phyloP scores from a whole-genome alignment of 2,888 invertebrate genomes.

The Meiosimyza decipiens region DNA sequence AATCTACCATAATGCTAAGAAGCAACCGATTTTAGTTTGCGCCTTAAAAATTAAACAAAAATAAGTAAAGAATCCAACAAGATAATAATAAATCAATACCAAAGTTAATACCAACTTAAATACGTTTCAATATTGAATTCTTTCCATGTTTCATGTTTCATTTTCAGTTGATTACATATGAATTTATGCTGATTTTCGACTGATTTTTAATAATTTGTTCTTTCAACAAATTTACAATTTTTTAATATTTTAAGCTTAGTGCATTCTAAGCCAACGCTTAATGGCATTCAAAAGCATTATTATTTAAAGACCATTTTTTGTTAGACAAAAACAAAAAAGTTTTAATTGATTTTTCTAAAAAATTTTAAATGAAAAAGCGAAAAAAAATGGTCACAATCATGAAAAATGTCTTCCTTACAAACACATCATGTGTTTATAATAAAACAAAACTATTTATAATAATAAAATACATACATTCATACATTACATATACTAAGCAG shows the following conservation, averaged over 20 bases:
- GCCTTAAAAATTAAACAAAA: neutral
- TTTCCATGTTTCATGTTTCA: too few species aligned
- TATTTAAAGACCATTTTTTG: too few species aligned
- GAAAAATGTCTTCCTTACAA: conserved; percentile 58
- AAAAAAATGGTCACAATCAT: conserved; percentile 58
- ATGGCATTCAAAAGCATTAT: too few species aligned
- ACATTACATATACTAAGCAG: neutral
- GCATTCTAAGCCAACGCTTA: too few species aligned
- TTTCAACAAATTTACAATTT: neutral
- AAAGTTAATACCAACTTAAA: neutral
- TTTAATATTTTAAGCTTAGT: too few species aligned
- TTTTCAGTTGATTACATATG: too few species aligned
- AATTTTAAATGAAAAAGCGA: conserved; percentile 16
- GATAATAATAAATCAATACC: neutral
- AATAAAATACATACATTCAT: conserved; percentile 10
- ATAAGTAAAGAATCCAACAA: neutral
- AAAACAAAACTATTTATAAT: conserved; percentile 39
- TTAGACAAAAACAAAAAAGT: neutral
- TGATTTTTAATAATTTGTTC: neutral
- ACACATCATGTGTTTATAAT: conserved; percentile 41
- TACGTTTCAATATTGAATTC: too few species aligned
- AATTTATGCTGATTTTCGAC: too few species aligned
- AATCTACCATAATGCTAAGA: neutral
- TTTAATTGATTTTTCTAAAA: neutral
- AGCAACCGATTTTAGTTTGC: neutral